Evolutionary conservation across 1,140 invertebrate genomes (phyloP).

Genomic region (Hyphantria cunea): DNA sequence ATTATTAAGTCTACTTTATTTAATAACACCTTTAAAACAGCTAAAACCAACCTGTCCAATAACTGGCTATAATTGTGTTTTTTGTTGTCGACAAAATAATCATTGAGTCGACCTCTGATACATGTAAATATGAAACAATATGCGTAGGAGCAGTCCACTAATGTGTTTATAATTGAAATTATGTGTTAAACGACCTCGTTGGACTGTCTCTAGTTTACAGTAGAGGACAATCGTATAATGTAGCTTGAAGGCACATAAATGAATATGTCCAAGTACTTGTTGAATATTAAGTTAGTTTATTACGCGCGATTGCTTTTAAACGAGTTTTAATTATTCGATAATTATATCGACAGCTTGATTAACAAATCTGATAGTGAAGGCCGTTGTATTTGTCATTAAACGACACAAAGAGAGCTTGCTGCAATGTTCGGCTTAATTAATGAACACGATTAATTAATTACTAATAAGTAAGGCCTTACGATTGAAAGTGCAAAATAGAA

Average conservation of each 20-base stretch:
- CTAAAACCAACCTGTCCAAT: conserved; percentile 28
- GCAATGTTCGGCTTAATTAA: neutral
- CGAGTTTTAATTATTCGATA: conserved; percentile 43
- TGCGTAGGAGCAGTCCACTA: conserved; percentile 36
- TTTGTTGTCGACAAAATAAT: conserved; percentile 32
- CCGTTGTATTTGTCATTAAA: conserved; percentile 17
- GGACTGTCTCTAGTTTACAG: conserved; percentile 12
- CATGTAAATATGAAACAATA: conserved; percentile 34
- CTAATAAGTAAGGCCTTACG: too few species aligned
- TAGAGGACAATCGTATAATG: conserved; percentile 10
- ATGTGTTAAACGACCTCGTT: conserved; percentile 31
- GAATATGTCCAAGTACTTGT: conserved; percentile 29
- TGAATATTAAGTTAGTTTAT: conserved; percentile 40
- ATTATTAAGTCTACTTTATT: conserved; percentile 26
- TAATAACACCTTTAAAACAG: conserved; percentile 20
- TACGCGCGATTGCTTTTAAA: conserved; percentile 37
- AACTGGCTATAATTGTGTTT: conserved; percentile 32
- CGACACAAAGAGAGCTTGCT: conserved; percentile 8
- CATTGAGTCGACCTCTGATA: conserved; percentile 32
- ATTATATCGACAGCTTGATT: conserved; percentile 34
- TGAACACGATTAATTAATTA: neutral
- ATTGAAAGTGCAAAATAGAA: too few species aligned
- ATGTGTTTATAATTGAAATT: conserved; percentile 45
- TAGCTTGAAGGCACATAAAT: neutral
- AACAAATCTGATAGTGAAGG: conserved; percentile 27